Evolutionary conservation across 2,113 vertebrate genomes (phyloP).

Genomic region (Haplotaxodon microlepis): DNA sequence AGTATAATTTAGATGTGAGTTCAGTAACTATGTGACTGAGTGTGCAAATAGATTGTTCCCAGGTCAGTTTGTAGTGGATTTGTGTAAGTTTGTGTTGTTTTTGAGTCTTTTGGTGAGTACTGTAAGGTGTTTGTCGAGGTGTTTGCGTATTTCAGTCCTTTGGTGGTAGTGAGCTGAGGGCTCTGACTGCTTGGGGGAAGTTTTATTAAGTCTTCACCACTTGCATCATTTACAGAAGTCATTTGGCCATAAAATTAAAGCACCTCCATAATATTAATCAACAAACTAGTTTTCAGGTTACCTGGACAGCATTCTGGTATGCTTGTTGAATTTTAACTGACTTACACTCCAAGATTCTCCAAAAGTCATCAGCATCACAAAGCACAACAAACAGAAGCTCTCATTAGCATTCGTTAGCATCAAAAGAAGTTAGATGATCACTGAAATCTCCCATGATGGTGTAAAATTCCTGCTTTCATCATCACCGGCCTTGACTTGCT

Average conservation of each 20-base stretch:
- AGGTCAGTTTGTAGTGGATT: neutral
- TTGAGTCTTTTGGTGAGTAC: neutral
- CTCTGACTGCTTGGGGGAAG: neutral
- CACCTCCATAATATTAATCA: neutral
- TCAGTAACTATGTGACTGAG: neutral
- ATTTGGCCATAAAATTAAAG: neutral
- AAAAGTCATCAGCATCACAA: neutral
- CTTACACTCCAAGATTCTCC: neutral
- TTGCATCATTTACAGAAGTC: neutral
- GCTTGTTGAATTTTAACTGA: neutral
- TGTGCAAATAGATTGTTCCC: neutral
- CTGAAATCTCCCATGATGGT: neutral
- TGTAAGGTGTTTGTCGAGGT: neutral
- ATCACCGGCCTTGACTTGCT: constrained; percentile 26
- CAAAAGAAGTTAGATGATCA: neutral
- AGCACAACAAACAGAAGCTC: neutral
- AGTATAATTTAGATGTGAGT: neutral
- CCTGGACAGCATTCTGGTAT: neutral
- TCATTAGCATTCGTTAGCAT: neutral
- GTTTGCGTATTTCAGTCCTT: neutral
- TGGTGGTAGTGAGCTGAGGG: neutral
- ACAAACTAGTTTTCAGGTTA: neutral
- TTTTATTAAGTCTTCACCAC: neutral
- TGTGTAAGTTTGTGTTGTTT: neutral
- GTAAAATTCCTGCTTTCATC: neutral